Conservation (phyloP, 2,113 vertebrate species). For the Larimichthys polyactis region DNA sequence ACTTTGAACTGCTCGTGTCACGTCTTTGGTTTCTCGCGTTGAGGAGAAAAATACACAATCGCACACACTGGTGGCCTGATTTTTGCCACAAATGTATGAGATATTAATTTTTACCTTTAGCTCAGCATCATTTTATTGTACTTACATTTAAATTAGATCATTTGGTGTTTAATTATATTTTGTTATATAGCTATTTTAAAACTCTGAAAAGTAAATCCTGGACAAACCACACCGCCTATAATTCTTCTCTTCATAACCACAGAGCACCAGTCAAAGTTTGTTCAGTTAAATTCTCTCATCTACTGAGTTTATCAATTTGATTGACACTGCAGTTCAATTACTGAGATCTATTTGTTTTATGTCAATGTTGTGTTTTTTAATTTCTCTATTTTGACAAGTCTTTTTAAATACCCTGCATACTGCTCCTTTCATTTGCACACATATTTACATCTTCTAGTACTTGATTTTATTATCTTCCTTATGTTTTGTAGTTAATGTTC, state of each 20-base stretch:
- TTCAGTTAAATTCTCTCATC: background rate
- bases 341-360: background rate
- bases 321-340: background rate
- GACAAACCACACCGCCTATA: background rate
- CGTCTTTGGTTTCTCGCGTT: background rate
- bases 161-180: background rate
- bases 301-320: background rate
- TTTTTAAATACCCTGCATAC: no score
- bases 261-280: background rate
- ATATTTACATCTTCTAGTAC: no score
- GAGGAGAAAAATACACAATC: background rate
- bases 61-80: background rate
- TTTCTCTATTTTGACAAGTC: background rate
- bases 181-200: background rate
- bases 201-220: background rate
- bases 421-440: no score
- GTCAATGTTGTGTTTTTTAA: background rate
- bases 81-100: background rate
- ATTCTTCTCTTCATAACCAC: background rate
- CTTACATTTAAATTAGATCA: background rate
- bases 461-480: no score
- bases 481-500: no score
- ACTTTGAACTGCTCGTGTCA: background rate
- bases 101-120: background rate
- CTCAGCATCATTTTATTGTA: background rate